Evolutionary conservation across 1,140 invertebrate species (phyloP).

Genomic region (Periplaneta americana): DNA sequence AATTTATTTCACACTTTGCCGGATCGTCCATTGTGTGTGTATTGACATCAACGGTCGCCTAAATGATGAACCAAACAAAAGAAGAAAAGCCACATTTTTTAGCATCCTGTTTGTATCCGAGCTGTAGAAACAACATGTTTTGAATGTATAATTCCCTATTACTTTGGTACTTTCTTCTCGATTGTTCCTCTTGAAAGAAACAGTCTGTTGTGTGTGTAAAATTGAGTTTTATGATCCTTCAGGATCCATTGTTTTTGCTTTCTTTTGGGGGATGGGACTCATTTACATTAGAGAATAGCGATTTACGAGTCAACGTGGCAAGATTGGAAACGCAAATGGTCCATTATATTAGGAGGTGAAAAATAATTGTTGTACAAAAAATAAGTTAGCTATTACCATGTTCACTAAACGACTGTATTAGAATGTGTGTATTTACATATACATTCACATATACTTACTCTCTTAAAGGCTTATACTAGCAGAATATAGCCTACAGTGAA

Average conservation of each 20-base stretch:
- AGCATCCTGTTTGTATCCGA: background rate
- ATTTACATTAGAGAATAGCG: slow-evolving; percentile 12
- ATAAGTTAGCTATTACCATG: background rate
- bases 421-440: background rate
- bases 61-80: background rate
- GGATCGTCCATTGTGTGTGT: background rate
- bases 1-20: background rate
- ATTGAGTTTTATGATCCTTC: background rate
- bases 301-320: background rate
- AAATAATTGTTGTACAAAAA: background rate
- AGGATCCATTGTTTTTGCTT: background rate
- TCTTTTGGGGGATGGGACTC: background rate
- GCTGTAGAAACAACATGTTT: background rate
- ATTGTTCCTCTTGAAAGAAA: background rate
- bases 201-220: background rate
- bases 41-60: background rate
- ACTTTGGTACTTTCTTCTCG: background rate
- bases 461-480: background rate
- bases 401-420: background rate
- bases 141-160: background rate
- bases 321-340: background rate
- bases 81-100: background rate
- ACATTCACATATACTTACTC: background rate
- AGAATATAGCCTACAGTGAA: background rate
- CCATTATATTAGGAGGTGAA: background rate